Percentiles rank a stretch among this genome's conserved stretches.
These are phyloP conservation scores for Porites cylindrica DNA, from an alignment of 92 coral and sea anemone species.

Conservation along the genomic window DNA sequence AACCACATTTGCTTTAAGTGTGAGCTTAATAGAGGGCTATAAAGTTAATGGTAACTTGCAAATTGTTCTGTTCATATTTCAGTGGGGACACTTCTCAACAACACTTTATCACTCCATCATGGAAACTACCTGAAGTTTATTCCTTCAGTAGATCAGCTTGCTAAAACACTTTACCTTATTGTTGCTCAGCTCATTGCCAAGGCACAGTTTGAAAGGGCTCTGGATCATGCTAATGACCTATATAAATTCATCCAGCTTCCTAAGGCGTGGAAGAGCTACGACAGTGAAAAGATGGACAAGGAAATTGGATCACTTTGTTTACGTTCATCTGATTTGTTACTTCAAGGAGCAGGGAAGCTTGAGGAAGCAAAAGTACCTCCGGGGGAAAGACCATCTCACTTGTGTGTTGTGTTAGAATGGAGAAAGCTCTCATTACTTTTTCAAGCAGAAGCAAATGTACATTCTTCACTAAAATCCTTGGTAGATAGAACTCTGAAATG, in stretches of 20 bases:
- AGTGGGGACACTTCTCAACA: slow-evolving; percentile 67
- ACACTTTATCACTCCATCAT: slow-evolving; percentile 57
- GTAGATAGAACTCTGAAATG: slow-evolving; percentile 71
- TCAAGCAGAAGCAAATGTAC: slow-evolving; percentile 64
- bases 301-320: slow-evolving; percentile 63
- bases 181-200: slow-evolving; percentile 68
- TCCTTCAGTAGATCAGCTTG: slow-evolving; percentile 76
- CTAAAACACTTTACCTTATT: slow-evolving; percentile 70
- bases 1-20: too few species aligned
- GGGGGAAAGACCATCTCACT: slow-evolving; percentile 9
- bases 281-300: slow-evolving; percentile 48
- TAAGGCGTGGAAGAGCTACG: slow-evolving; percentile 52
- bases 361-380: slow-evolving; percentile 49
- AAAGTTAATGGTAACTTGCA: neutral
- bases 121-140: slow-evolving; percentile 67
- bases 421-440: slow-evolving; percentile 62
- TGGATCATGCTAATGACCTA: slow-evolving; percentile 66
- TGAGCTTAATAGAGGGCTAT: too few species aligned
- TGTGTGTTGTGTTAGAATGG: slow-evolving; percentile 64
- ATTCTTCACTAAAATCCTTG: slow-evolving; percentile 56
- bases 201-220: slow-evolving; percentile 58
- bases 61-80: slow-evolving; percentile 2
- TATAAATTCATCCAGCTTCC: slow-evolving; percentile 62
- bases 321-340: slow-evolving; percentile 61
- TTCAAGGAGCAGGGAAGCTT: slow-evolving; percentile 75